Evolutionary conservation across 2,888 invertebrate genomes (phyloP), one percentile per base, ranked within the genome.

Genomic region (Trichogramma evanescens): DNA sequence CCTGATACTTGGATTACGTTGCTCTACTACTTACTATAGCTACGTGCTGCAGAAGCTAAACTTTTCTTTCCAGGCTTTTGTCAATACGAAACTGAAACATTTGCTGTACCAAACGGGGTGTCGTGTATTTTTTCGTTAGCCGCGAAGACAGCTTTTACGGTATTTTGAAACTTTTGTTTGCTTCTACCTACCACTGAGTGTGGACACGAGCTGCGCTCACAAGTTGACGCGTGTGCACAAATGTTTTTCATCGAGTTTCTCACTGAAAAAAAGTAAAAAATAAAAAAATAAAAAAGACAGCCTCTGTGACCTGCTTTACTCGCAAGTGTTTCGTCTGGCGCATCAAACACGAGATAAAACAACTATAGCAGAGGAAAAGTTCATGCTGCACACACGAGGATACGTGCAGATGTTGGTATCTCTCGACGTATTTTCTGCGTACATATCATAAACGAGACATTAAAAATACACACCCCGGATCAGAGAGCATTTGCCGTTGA

Each of bases 71-170:
- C 61, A 54, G 1, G 26, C 26, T 61, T 59, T 61, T 61, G 63
- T 61, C 63, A 61, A 63, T 63, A 61, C 26, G 26, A 63, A 63
- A 59, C 48, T 57, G 61, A 63, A 63, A 57, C 56, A 58, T 52
- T 49, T 61, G 54, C 57, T 55, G 58, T 52, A 54, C 58, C 57
- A 48, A 26, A 26, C 26, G 26, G 26, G 26, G 26, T 26, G 26
- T 0, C 26, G 26, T 26, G 26, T 26, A 26, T 26, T 26, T 26
- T 26, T 26, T 26, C 3, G 26, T 26, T 3, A 26, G 26, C 26
- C 26, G 3, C 26, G 26, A 26, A 26, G 26, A 26, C 26, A 26
- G 26, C 26, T 26, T 26, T 26, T 26, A 26, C 26, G 2, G 26
- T 26, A 26, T 26, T 26, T 26, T 26, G 26, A 26, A 26, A 26